Evolutionary conservation across 2,797 vertebrate genomes (phyloP), one percentile per base, ranked within the genome.

Genomic region (Anguilla marmorata): DNA sequence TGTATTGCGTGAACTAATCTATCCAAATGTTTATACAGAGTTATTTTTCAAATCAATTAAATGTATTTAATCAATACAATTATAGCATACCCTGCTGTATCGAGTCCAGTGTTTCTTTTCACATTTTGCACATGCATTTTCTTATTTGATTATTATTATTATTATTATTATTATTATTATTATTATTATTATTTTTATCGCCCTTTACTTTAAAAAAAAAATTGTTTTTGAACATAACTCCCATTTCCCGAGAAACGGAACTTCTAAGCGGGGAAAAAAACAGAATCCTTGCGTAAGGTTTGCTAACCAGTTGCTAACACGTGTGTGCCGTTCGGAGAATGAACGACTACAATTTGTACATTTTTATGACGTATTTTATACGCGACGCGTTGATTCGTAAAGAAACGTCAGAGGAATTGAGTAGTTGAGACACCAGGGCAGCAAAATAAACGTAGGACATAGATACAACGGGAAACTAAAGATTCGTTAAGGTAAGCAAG

Each of bases 1-100:
- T 95, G 96, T 95, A 95, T 96, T 96, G 93, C 21, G 48, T 87
- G 56, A 50, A 30, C 37, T 48, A 45, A 58, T 91, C 90, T 89
- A 93, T 91, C 93, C 94, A 48, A 95, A 93, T 96, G 96, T 96
- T 96, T 95, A 92, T 41, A 90, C 21, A 41, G 30, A 80, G 82
- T 33, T 87, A 87, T 87, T 87, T 82, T 82, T 48, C 79, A 88
- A 86, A 91, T 93, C 45, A 9, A 72, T 33, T 1, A 50, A 82
- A 87, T 80, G 69, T 72, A 33, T 72, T 72, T 12, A 11, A 72
- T 72, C 11, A 72, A 72, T 72, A 72, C 27, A 72, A 72, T 30
- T 72, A 2, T 30, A 72, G 8, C 74, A 41, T 4, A 79, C 74
- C 4, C 14, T 41, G 21, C n/a, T 16, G 5, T 12, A 19, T 79